A percentile compares a stretch with the other conserved stretches of the same genome.
phyloP scores from a whole-genome alignment of 2,888 invertebrate genomes.

The Caenorhabditis afra region DNA sequence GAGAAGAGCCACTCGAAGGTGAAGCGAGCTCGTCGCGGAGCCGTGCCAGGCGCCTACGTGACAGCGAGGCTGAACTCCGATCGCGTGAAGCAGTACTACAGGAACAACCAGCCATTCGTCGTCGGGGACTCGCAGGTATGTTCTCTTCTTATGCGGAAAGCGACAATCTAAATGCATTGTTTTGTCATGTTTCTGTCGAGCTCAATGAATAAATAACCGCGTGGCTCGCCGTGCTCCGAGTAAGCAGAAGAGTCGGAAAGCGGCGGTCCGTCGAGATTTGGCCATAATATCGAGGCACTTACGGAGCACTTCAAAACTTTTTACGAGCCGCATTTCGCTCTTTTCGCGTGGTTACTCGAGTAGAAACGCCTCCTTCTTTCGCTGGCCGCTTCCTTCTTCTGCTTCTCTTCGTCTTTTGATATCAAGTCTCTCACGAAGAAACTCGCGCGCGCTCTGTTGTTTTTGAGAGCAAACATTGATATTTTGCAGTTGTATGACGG shows the following conservation, averaged over 20 bases:
- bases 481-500: constrained; percentile 75
- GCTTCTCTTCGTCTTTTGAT: not conserved
- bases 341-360: constrained; percentile 31
- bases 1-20: constrained; percentile 29
- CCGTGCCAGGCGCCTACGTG: constrained; percentile 72
- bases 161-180: constrained; percentile 29
- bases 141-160: constrained; percentile 14
- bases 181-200: constrained; percentile 26
- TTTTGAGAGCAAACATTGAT: not conserved
- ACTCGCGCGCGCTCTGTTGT: constrained; percentile 10
- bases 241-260: constrained; percentile 1
- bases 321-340: constrained; percentile 29
- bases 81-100: constrained; percentile 69
- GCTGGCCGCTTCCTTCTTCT: not conserved
- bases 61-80: constrained; percentile 73
- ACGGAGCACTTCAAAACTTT: constrained; percentile 50
- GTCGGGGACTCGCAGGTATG: constrained; percentile 76
- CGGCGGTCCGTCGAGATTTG: constrained; percentile 46
- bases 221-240: constrained; percentile 10
- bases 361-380: constrained; percentile 16
- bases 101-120: constrained; percentile 69
- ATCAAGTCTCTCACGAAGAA: not conserved
- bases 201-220: constrained; percentile 47
- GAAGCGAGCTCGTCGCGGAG: constrained; percentile 46
- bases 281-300: constrained; percentile 55